These are phyloP conservation scores for Apotomis capreana DNA, from an alignment of 2,888 invertebrate genomes.

Conservation along the genomic window DNA sequence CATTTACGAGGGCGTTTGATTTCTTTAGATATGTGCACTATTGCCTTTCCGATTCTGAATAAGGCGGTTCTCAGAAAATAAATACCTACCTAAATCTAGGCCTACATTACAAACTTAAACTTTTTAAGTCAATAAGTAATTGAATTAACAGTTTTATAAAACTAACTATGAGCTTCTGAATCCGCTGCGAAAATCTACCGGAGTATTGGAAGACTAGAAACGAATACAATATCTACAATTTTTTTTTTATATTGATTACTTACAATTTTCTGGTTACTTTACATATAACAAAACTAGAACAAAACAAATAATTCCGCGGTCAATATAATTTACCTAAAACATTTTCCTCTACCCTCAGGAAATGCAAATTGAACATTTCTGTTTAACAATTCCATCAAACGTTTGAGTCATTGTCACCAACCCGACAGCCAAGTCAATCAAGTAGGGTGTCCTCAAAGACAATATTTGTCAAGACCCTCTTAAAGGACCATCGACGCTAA, in stretches of 20 bases:
- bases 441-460: conserved; percentile 46
- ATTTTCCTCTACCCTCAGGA: conserved; percentile 8
- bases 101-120: too few species aligned
- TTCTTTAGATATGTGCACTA: neutral
- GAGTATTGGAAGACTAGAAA: too few species aligned
- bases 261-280: too few species aligned
- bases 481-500: conserved; percentile 42
- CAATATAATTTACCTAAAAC: neutral
- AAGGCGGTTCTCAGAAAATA: neutral
- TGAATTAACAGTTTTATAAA: too few species aligned
- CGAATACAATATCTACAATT: too few species aligned
- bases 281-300: neutral
- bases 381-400: conserved; percentile 33
- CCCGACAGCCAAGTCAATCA: conserved; percentile 38
- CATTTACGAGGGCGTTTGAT: conserved; percentile 8
- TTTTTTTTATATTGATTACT: too few species aligned
- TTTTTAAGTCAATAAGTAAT: too few species aligned
- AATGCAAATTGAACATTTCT: conserved; percentile 29
- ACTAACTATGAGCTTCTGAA: too few species aligned
- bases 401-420: conserved; percentile 37
- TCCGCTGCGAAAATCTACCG: too few species aligned
- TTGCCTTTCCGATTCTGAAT: neutral
- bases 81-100: too few species aligned
- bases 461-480: conserved; percentile 46
- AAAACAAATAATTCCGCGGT: neutral